Base-by-base conservation (phyloP, 92 coral and sea anemone species). In the Zoanthus solanderi region DNA sequence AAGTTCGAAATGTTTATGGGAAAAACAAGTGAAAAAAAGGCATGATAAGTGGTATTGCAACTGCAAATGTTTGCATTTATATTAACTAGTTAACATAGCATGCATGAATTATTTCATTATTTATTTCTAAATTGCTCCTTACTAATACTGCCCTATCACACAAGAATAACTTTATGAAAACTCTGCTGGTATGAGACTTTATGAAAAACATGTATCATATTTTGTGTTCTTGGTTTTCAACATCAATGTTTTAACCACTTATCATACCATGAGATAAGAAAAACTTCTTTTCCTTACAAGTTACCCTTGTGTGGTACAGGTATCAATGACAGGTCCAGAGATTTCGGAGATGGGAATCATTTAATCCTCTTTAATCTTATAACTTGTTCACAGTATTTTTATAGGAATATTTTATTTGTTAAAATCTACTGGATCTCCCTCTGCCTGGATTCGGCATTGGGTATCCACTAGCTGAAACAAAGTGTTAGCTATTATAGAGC, bases 1-100 rank as follows among this genome's bases (percentile, higher is more conserved):
- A 88, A 88, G 87, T 88, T 37, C 75, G 87, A 30, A 71, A 79
- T 6, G 67, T 88, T 6, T 88, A 82, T 69, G 88, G 91, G 28
- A 37, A 88, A 56, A 50, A 66, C 23, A 88, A 74, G 83, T 88
- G 88, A 88, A 76, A 18, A 53, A 83, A 75, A 75, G 66, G 83
- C 15, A 57, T 63, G 74, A 88, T 88, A 7, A 88, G 45, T 58
- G 61, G 88, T 88, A 76, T 45, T 72, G 56, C 52, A 37, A 44
- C 28, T 37, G 48, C 3, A 37, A 72, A 34, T 44, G 78, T 42
- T 66, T 66, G 72, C 42, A 66, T 66, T 66, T 66, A 66, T 66
- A 66, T 66, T 66, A 66, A 66, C 72, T 17, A 66, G 72, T 66
- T 66, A 66, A n/a, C 32, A 17, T 66, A 72, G 78, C 18, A 72